phyloP scores from a whole-genome alignment of 2,888 invertebrate genomes.

The Metellina segmentata region DNA sequence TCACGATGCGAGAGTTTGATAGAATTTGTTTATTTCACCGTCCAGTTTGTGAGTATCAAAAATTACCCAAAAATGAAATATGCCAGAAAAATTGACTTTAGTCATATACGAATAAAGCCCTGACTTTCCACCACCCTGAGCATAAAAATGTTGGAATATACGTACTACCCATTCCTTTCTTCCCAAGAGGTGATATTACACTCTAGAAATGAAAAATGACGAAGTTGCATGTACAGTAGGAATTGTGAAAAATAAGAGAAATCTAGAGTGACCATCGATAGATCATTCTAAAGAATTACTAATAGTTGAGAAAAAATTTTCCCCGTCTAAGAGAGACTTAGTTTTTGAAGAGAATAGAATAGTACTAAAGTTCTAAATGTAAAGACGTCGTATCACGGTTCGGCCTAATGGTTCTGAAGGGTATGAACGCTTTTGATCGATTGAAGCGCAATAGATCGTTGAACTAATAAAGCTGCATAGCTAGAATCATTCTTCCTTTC shows the following conservation, averaged over 20 bases:
- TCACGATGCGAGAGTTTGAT: too few species aligned
- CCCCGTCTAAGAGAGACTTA: background rate
- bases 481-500: too few species aligned
- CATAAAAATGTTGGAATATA: background rate
- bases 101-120: background rate
- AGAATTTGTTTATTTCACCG: too few species aligned
- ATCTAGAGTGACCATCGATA: background rate
- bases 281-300: background rate
- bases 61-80: too few species aligned
- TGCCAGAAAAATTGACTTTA: background rate
- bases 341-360: background rate
- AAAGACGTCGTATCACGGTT: background rate
- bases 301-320: background rate
- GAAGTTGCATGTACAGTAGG: background rate
- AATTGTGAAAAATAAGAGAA: background rate
- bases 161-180: background rate
- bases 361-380: background rate
- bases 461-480: background rate
- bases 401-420: background rate
- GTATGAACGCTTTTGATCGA: background rate
- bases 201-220: background rate
- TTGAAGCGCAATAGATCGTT: background rate
- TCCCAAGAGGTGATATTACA: background rate
- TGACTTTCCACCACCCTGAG: background rate
- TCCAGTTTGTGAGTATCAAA: too few species aligned